Evolutionary conservation across 2,888 invertebrate genomes (phyloP), one percentile per base, ranked within the genome.

Genomic region (Pecten maximus): DNA sequence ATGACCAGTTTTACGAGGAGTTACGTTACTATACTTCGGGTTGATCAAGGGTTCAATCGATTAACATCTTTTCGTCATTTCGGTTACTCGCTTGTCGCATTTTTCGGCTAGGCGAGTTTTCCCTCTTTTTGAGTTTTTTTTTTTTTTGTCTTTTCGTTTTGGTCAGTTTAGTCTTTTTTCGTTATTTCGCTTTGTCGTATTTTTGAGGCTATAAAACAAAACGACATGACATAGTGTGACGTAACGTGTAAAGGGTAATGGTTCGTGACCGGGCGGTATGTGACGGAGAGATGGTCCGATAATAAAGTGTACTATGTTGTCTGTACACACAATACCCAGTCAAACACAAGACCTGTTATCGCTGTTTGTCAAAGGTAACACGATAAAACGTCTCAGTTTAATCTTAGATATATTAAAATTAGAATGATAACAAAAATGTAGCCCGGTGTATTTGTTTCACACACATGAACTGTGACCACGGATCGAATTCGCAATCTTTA

Each of bases 361-460:
- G 60, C 23, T 35, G 74, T 74, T 23, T 35, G 74, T 74, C 74
- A 60, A n/a, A 60, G n/a, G 60, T 23, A n/a, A 23, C 60, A 60
- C 23, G 60, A 60, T n/a, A 23, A n/a, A 60, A n/a, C 0, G 60
- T 60, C 60, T 60, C 23, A 74, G 74, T 35, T 8, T 74, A 35
- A 74, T 74, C 74, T 60, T 35, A 74, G 74, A 74, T 74, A n/a
- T n/a, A 3, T 74, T 74, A 74, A 74, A 74, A 74, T 74, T 74
- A 74, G 74, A 74, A 28, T 35, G 74, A 28, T 35, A 35, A 54
- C 15, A 54, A 54, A 44, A 54, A 23, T 19, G 19, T 16, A 74
- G 74, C 35, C 74, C 3, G 28, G 16, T 6, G 74, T 74, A 35
- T 35, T 74, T 74, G 74, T 74, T 74, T 74, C 16, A 74, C 15